These are phyloP conservation scores for Smutsia temminckii DNA, from an alignment of 2,797 vertebrate genomes.

Conservation along the genomic window DNA sequence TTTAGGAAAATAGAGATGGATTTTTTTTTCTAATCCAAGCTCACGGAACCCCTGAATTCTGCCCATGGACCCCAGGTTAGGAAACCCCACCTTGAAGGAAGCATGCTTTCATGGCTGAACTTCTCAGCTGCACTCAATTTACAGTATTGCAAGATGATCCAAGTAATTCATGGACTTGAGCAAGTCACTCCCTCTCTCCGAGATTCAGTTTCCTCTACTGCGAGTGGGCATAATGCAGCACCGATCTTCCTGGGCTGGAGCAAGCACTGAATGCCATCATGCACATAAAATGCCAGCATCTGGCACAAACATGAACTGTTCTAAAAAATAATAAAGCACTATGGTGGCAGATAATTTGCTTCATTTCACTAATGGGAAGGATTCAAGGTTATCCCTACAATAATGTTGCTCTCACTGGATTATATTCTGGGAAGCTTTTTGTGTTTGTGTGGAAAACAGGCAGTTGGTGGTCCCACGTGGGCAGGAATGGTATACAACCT, in stretches of 20 bases:
- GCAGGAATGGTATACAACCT: not conserved
- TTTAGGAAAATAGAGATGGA: not conserved
- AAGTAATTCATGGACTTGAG: not conserved
- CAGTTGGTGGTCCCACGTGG: not conserved
- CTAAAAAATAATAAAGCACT: not conserved
- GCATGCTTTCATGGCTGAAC: not conserved
- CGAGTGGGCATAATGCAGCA: fast-evolving
- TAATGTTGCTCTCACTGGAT: not conserved
- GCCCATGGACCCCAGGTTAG: not conserved
- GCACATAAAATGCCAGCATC: not conserved
- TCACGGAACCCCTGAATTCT: not conserved
- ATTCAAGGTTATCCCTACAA: not conserved
- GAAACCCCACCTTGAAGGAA: not conserved
- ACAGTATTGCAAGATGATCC: not conserved
- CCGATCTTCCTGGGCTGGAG: no score
- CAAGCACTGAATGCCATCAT: not conserved
- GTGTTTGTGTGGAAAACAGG: not conserved
- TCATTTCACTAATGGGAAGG: not conserved
- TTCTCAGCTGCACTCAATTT: not conserved
- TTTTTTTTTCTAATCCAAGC: not conserved
- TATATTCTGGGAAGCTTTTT: not conserved
- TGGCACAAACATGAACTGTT: not conserved
- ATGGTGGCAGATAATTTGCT: not conserved
- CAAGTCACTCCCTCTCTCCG: not conserved
- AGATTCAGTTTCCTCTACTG: not conserved